Percentiles rank a stretch among this genome's conserved stretches.
These are phyloP conservation scores for Coleophora deauratella DNA, from an alignment of 2,888 invertebrate species.

Conservation along the genomic window DNA sequence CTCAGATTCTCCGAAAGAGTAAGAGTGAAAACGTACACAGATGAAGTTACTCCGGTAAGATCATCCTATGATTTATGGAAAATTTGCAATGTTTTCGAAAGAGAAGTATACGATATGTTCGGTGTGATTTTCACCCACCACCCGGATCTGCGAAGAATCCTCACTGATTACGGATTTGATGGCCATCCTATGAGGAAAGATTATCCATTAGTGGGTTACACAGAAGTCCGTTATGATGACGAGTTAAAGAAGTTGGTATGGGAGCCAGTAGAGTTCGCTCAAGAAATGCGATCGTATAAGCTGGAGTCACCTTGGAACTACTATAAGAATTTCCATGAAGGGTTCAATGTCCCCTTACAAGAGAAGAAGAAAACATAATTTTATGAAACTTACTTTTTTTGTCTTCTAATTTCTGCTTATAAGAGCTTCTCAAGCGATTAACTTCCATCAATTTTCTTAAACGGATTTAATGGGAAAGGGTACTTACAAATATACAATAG, in stretches of 20 bases:
- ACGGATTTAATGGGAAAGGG: no score
- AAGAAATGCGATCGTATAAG: slow-evolving; percentile 42
- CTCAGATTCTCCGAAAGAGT: slow-evolving; percentile 39
- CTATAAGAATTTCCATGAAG: slow-evolving; percentile 47
- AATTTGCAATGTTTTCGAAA: slow-evolving; percentile 39
- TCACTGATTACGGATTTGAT: slow-evolving; percentile 59
- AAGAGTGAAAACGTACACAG: slow-evolving; percentile 55
- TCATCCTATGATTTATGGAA: slow-evolving; percentile 44
- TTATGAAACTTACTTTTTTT: no score
- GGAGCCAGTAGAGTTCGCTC: slow-evolving; percentile 55
- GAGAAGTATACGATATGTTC: slow-evolving; percentile 61
- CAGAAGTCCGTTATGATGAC: slow-evolving; percentile 60
- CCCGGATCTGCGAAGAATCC: slow-evolving; percentile 55
- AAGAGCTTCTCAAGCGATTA: no score
- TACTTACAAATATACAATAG: no score
- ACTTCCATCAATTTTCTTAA: no score
- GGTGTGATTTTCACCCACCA: slow-evolving; percentile 57
- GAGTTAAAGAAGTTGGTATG: slow-evolving; percentile 59
- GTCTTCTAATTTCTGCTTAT: no score
- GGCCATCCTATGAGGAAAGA: slow-evolving; percentile 65
- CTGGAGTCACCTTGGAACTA: slow-evolving; percentile 59
- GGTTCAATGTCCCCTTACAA: slow-evolving; percentile 32
- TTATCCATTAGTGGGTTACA: slow-evolving; percentile 56
- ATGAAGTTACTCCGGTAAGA: slow-evolving; percentile 53
- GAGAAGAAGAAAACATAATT: slow-evolving; percentile 18